Evolutionary conservation across 2,888 invertebrate species (phyloP).

Genomic region (Ellobium chinense): DNA sequence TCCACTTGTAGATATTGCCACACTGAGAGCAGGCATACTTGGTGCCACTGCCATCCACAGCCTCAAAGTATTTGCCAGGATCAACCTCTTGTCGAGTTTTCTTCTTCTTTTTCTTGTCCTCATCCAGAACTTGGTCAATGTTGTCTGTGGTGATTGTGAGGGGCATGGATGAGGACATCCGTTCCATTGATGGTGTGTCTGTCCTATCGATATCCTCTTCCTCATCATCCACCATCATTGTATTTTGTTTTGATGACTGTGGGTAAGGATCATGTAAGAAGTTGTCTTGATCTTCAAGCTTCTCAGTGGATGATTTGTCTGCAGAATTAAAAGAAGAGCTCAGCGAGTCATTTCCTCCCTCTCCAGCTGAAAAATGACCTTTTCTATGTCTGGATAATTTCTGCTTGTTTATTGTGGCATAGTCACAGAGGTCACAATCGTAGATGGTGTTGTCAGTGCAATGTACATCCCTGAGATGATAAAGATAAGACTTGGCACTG

Average conservation of each 20-base stretch:
- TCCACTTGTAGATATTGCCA: constrained; percentile 79
- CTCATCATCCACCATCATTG: constrained; percentile 43
- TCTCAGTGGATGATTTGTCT: constrained; percentile 52
- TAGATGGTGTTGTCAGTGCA: constrained; percentile 66
- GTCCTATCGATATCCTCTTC: constrained; percentile 59
- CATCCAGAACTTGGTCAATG: constrained; percentile 25
- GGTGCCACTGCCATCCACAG: constrained; percentile 74
- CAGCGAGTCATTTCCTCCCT: not conserved
- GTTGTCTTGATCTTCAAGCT: constrained; percentile 28
- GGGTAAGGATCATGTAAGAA: not conserved
- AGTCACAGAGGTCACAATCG: constrained; percentile 73
- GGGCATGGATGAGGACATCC: not conserved
- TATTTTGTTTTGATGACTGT: not conserved
- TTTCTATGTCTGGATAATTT: constrained; percentile 71
- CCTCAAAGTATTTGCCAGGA: constrained; percentile 73
- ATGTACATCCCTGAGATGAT: constrained; percentile 71
- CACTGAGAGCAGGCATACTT: constrained; percentile 79
- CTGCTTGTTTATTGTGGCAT: constrained; percentile 74
- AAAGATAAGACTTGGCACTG: constrained; percentile 68
- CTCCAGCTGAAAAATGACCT: constrained; percentile 62
- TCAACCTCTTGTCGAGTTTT: constrained; percentile 73
- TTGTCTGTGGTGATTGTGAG: constrained; percentile 36
- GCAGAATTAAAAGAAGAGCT: constrained; percentile 23
- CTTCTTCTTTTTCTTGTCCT: constrained; percentile 62
- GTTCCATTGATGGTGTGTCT: constrained; percentile 32